Evolutionary conservation across 2,888 invertebrate species (phyloP).

Genomic region (Alcis repandata): DNA sequence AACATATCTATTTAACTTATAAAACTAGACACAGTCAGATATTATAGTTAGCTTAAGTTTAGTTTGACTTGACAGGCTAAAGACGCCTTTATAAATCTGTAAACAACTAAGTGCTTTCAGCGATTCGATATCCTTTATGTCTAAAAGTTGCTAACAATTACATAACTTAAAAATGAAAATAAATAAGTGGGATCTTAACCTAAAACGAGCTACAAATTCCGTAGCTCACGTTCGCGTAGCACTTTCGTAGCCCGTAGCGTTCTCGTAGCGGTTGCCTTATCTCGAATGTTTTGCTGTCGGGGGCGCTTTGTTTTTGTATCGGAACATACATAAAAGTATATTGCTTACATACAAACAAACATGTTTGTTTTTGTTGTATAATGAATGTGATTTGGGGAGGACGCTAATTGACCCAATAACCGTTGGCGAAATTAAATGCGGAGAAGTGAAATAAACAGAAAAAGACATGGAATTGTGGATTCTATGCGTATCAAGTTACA

Average conservation of each 20-base stretch:
- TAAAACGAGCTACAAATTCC: slow-evolving; percentile 21
- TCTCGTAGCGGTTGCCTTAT: slow-evolving; percentile 32
- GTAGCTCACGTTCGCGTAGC: slow-evolving; percentile 30
- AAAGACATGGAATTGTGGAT: background rate
- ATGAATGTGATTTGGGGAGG: slow-evolving; percentile 2
- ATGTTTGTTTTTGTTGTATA: slow-evolving; percentile 26
- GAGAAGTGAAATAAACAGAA: background rate
- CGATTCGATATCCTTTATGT: too few relatives aligned
- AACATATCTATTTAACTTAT: too few relatives aligned
- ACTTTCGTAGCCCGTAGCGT: slow-evolving; percentile 35
- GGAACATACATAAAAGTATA: slow-evolving; percentile 16
- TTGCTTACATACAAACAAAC: slow-evolving; percentile 24
- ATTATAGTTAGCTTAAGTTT: too few relatives aligned
- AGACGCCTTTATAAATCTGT: too few relatives aligned
- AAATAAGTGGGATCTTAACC: background rate
- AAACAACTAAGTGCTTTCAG: too few relatives aligned
- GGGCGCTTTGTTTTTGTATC: slow-evolving; percentile 21
- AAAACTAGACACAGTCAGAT: too few relatives aligned
- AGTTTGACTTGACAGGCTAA: too few relatives aligned
- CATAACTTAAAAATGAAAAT: background rate
- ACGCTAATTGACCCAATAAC: background rate
- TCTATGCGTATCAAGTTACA: background rate
- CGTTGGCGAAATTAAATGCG: background rate
- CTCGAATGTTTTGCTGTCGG: slow-evolving; percentile 24
- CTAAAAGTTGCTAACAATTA: too few relatives aligned